These are phyloP conservation scores for Stramonita haemastoma DNA, from an alignment of 2,888 invertebrate species.

Conservation along the genomic window DNA sequence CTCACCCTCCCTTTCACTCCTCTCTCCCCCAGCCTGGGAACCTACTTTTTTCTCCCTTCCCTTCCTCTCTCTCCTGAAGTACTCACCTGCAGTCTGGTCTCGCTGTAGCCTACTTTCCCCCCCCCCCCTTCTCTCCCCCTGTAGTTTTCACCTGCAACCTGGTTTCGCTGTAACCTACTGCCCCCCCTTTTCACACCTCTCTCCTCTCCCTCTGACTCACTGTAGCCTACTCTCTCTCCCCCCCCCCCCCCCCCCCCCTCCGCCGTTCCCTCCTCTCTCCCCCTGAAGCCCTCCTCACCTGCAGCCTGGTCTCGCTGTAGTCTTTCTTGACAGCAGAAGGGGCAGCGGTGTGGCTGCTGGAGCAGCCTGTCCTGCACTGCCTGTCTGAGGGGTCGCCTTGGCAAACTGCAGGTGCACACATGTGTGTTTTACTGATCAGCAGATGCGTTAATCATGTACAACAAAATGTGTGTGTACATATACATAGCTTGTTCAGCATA, in stretches of 20 bases:
- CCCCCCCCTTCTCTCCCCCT: too few species aligned
- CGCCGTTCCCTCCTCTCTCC: not conserved
- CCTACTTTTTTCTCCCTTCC: not conserved
- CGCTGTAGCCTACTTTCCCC: constrained; percentile 82
- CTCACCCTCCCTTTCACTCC: too few species aligned
- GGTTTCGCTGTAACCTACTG: constrained; percentile 83
- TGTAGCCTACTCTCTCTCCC: constrained; percentile 86
- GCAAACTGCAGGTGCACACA: constrained; percentile 49
- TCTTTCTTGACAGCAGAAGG: constrained; percentile 78
- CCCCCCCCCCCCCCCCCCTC: not conserved
- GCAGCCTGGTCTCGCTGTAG: constrained; percentile 85
- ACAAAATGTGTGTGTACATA: not conserved
- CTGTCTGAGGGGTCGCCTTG: constrained; percentile 42
- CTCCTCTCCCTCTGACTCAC: constrained; percentile 70
- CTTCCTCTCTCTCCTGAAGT: not conserved
- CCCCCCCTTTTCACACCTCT: not conserved
- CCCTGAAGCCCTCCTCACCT: constrained; percentile 77
- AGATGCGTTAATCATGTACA: too few species aligned
- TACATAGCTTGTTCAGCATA: not conserved
- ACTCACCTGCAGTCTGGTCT: constrained; percentile 84
- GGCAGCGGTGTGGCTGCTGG: constrained; percentile 47
- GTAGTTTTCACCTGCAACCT: constrained; percentile 82
- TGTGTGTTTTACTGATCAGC: too few species aligned
- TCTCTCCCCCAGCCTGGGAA: too few species aligned
- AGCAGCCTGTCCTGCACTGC: constrained; percentile 42